phyloP scores from a whole-genome alignment of 2,113 vertebrate species.

The Lepus timidus region DNA sequence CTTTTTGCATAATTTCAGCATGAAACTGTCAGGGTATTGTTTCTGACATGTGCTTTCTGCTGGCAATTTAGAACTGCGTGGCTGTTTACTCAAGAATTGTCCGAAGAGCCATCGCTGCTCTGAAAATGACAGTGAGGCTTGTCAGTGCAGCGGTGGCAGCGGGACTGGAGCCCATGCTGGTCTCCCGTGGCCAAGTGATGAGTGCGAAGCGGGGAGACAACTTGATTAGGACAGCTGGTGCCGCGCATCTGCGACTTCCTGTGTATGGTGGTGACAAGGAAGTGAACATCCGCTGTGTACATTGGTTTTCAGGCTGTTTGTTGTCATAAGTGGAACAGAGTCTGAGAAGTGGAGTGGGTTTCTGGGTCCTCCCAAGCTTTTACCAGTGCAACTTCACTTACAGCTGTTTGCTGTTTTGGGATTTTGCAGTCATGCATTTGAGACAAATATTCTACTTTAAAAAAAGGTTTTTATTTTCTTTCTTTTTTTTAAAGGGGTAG shows the following conservation, averaged over 20 bases:
- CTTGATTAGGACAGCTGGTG: neutral
- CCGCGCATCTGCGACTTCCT: neutral
- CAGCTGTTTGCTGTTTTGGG: neutral
- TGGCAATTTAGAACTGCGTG: neutral
- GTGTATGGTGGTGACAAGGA: neutral
- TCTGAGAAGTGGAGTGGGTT: neutral
- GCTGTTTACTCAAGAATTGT: neutral
- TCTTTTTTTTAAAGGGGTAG: too few species aligned
- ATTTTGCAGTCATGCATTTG: neutral
- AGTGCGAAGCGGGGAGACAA: neutral
- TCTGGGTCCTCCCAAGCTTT: neutral
- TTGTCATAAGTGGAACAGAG: neutral
- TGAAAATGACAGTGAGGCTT: neutral
- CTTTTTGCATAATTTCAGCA: neutral
- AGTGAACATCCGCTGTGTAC: too few species aligned
- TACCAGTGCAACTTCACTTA: neutral
- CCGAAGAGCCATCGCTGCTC: neutral
- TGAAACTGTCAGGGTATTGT: neutral
- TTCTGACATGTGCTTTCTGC: neutral
- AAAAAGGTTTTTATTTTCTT: neutral
- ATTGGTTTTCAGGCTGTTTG: neutral
- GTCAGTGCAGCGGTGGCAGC: neutral
- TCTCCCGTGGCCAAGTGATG: neutral
- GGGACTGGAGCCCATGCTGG: neutral
- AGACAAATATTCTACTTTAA: slow-evolving; percentile 20